A percentile compares a stretch with the other conserved stretches of the same genome.
phyloP scores from a whole-genome alignment of 2,888 invertebrate species.

The Cataglyphis albicans region DNA sequence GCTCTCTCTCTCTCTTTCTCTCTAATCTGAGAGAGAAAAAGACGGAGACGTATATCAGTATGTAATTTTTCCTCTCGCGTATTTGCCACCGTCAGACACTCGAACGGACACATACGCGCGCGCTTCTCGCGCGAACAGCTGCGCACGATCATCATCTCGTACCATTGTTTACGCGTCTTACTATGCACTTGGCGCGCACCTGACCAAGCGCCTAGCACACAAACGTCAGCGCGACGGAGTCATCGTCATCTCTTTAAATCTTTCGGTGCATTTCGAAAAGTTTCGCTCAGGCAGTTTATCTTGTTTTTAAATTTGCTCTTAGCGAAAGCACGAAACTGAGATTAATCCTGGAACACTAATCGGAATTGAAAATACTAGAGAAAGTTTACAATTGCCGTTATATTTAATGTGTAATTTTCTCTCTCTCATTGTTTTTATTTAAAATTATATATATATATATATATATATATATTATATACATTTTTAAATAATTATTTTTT shows the following conservation, averaged over 20 bases:
- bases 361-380: not conserved
- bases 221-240: constrained; percentile 2
- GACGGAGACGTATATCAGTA: not conserved
- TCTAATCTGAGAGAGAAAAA: not conserved
- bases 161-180: constrained; percentile 53
- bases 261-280: not conserved
- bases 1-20: not conserved
- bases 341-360: not conserved
- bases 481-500: too few species aligned
- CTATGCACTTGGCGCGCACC: constrained; percentile 26
- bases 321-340: not conserved
- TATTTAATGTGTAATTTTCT: not conserved
- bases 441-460: not conserved
- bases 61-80: not conserved
- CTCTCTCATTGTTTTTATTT: not conserved
- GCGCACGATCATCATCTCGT: constrained; percentile 28
- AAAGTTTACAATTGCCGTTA: not conserved
- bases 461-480: not conserved
- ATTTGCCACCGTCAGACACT: not conserved
- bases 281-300: not conserved
- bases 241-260: not conserved
- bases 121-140: constrained; percentile 41
- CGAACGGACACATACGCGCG: not conserved
- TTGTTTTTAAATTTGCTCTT: not conserved
- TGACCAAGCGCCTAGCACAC: constrained; percentile 11